Conservation (phyloP, 2,797 vertebrate genomes). For the Heliangelus exortis region DNA sequence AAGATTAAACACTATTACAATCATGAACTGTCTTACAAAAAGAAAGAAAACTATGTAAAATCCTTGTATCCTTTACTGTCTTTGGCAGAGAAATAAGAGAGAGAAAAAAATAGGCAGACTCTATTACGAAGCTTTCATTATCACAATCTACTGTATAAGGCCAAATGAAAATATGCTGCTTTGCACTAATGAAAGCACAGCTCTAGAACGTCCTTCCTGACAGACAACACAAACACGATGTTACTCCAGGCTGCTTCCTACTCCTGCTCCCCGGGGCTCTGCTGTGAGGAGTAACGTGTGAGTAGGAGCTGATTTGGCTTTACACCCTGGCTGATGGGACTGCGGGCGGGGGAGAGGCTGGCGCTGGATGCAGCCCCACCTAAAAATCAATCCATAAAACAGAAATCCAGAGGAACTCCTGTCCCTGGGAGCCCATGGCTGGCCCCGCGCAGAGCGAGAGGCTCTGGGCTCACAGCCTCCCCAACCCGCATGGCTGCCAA, state of each 20-base stretch:
- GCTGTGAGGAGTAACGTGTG: not conserved
- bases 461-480: too few species aligned
- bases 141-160: constrained; percentile 61
- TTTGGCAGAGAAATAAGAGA: constrained; percentile 78
- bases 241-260: not conserved
- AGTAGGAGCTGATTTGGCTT: constrained; percentile 48
- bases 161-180: constrained; percentile 59
- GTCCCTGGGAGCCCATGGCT: too few species aligned
- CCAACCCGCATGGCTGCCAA: not conserved
- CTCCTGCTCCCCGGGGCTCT: not conserved
- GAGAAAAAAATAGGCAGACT: constrained; percentile 40
- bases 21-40: constrained; percentile 73
- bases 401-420: constrained; percentile 32
- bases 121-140: constrained; percentile 65
- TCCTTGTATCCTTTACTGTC: constrained; percentile 55
- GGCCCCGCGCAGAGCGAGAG: too few species aligned
- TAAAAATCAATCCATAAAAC: too few species aligned
- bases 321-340: not conserved
- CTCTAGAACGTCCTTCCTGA: constrained; percentile 39
- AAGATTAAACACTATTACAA: constrained; percentile 70
- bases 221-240: constrained; percentile 8
- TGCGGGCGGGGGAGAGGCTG: too few species aligned
- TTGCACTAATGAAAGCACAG: constrained; percentile 62
- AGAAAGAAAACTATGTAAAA: constrained; percentile 51
- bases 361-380: too few species aligned